These are phyloP conservation scores for Phocides pigmalion DNA, from an alignment of 1,140 invertebrate species.

Conservation along the genomic window DNA sequence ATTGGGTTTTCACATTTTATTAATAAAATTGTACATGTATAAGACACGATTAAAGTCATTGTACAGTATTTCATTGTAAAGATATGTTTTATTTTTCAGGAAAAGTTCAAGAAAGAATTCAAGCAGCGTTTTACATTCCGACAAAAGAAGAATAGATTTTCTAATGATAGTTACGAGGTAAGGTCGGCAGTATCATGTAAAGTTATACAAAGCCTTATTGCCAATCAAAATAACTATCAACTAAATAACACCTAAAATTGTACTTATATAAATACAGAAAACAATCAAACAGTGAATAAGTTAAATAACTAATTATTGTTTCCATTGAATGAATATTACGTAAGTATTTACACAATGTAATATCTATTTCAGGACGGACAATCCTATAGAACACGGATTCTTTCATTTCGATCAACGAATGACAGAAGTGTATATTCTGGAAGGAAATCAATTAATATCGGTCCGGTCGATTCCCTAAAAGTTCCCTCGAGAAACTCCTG, in stretches of 20 bases:
- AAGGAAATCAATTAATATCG: conserved; percentile 65
- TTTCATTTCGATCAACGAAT: conserved; percentile 73
- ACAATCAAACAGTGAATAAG: neutral
- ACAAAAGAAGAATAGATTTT: conserved; percentile 75
- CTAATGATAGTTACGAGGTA: conserved; percentile 78
- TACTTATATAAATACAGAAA: too few relatives aligned
- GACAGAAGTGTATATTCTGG: conserved; percentile 61
- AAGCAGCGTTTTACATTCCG: conserved; percentile 85
- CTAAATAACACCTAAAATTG: neutral
- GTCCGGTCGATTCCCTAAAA: conserved; percentile 52
- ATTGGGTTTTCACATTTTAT: too few relatives aligned
- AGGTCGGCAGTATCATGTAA: neutral
- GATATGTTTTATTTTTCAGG: conserved; percentile 83
- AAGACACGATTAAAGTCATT: too few relatives aligned
- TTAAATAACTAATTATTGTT: neutral
- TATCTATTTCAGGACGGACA: conserved; percentile 66
- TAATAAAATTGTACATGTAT: too few relatives aligned
- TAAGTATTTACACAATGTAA: neutral
- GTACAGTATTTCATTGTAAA: too few relatives aligned
- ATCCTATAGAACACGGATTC: conserved; percentile 67
- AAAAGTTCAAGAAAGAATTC: conserved; percentile 90
- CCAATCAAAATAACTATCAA: neutral
- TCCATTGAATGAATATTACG: neutral
- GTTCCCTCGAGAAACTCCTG: conserved; percentile 51
- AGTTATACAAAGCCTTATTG: too few relatives aligned